phyloP scores from a whole-genome alignment of 2,888 invertebrate genomes.

The Lydus trimaculatus region DNA sequence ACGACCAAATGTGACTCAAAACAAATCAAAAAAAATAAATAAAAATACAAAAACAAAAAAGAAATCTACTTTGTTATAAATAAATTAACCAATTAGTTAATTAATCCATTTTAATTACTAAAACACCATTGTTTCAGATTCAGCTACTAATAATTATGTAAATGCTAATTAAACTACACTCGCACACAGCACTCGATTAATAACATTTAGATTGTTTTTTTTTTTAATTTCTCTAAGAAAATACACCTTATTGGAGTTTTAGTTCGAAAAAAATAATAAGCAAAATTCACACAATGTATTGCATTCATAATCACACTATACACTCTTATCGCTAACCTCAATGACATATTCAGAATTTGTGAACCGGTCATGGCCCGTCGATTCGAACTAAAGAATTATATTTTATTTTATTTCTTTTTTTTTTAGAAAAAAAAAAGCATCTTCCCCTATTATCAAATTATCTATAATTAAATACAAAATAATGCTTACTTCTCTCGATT shows the following conservation, averaged over 20 bases:
- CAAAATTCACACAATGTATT: constrained; percentile 24
- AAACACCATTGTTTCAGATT: constrained; percentile 8
- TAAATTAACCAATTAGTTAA: constrained; percentile 19
- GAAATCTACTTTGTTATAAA: constrained; percentile 13
- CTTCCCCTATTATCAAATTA: neutral
- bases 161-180: neutral
- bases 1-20: constrained; percentile 16
- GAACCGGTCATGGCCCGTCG: constrained; percentile 70
- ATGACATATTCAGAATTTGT: constrained; percentile 79
- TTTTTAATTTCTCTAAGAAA: too few species aligned
- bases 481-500: constrained; percentile 66
- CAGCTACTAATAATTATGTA: neutral
- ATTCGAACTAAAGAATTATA: constrained; percentile 50
- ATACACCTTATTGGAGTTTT: constrained; percentile 11
- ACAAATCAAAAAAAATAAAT: constrained; percentile 13
- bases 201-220: too few species aligned
- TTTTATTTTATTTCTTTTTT: constrained; percentile 5
- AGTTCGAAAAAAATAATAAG: constrained; percentile 20
- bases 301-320: constrained; percentile 30
- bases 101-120: neutral
- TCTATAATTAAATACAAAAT: neutral
- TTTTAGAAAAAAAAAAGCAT: too few species aligned
- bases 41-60: constrained; percentile 14
- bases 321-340: constrained; percentile 64
- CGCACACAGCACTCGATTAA: neutral